Base-by-base conservation (phyloP, 2,888 invertebrate genomes). In the Incurvaria masculella region DNA sequence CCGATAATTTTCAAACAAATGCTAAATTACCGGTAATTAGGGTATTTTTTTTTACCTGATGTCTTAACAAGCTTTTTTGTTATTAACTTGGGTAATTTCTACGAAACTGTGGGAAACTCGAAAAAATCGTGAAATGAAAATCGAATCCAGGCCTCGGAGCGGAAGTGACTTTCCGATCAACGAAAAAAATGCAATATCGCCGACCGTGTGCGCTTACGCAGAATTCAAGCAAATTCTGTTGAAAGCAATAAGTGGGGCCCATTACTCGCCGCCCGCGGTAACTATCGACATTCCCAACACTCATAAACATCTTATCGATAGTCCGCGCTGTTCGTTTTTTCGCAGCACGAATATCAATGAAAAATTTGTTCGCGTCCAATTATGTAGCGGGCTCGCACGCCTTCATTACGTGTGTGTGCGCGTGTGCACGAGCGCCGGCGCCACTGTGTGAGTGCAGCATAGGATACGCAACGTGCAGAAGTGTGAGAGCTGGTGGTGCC, bases 281-380 rank as follows among this genome's bases (percentile, higher is more conserved):
- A 33, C 4, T 14, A 33, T 33, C 33, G 33, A 33, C 33, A 33
- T 33, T 33, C 33, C 33, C 68, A 66, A 61, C 58, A 59, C 57
- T 47, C 56, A 59, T 65, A 69, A 66, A 69, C 69, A 69, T 72
- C 68, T 69, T 67, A 74, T 75, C 73, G 72, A 70, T 66, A 68
- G 61, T 20, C 58, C 59, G 65, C 71, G 72, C 71, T 71, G 65
- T 68, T 63, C 67, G 71, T 74, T 74, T 75, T 33, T 74, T 72
- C 73, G 66, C 75, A 73, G 66, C 76, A 75, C 76, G 73, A 76
- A 69, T 73, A 74, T 75, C 73, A 75, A 75, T 75, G 76, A 67
- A 69, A n/a, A 73, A 76, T 75, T 75, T 73, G 75, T 75, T 71
- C 69, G 64, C 59, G 59, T 55, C 70, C 76, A 78, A 78, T 78